A percentile compares a stretch with the other conserved stretches of the same genome.
Evolutionary conservation across 2,888 invertebrate genomes (phyloP).

Genomic region (Acanthococcus lagerstroemiae): DNA sequence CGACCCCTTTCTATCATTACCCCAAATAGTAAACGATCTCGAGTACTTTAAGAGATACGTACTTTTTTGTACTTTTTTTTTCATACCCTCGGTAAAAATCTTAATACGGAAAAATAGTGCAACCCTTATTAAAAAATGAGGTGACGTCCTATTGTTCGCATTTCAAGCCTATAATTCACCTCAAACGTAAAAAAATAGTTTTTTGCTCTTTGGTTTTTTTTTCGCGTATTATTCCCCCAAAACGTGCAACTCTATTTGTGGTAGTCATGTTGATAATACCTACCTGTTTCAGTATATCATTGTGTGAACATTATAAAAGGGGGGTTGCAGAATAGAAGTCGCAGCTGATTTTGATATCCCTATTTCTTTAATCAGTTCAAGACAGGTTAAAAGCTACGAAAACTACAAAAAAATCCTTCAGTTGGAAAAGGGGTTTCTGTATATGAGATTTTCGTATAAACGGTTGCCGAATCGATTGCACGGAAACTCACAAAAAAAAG

Average conservation of each 20-base stretch:
- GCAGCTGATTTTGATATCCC: conserved; percentile 30
- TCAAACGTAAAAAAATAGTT: conserved; percentile 13
- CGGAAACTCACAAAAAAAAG: conserved; percentile 6
- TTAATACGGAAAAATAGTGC: conserved; percentile 4
- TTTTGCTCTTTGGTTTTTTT: not conserved
- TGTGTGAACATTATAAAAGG: not conserved
- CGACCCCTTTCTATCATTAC: conserved; percentile 22
- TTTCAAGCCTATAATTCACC: conserved; percentile 21
- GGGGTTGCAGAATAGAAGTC: not conserved
- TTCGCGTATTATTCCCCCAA: conserved; percentile 1
- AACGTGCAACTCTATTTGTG: conserved; percentile 26
- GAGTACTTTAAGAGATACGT: conserved; percentile 10
- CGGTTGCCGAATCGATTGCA: conserved; percentile 26
- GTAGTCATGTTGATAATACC: conserved; percentile 26
- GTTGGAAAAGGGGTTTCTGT: not conserved
- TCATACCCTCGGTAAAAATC: too few relatives aligned
- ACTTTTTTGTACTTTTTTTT: not conserved
- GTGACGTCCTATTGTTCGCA: conserved; percentile 28
- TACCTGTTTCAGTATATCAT: conserved; percentile 24
- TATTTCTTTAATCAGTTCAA: conserved; percentile 28
- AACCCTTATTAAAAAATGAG: conserved; percentile 16
- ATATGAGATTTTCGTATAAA: conserved; percentile 22
- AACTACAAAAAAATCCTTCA: not conserved
- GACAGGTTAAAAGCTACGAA: conserved; percentile 29
- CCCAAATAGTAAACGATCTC: conserved; percentile 20